Percentiles rank a stretch among this genome's conserved stretches.
Evolutionary conservation across 2,797 vertebrate genomes (phyloP).

Genomic region (Rhinella marina): DNA sequence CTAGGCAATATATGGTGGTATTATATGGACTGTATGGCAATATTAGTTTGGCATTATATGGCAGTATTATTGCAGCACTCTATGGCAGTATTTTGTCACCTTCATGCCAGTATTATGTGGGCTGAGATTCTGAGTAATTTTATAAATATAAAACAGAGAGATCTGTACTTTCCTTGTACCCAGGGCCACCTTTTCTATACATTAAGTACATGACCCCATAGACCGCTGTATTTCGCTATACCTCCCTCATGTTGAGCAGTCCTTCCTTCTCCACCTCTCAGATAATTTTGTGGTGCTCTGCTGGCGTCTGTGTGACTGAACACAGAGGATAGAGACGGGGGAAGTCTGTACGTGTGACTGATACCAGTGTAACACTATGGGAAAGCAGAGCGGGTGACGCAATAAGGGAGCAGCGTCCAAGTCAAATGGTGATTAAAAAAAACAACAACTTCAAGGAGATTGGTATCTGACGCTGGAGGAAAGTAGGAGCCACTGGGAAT

Average conservation of each 20-base stretch:
- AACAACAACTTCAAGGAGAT: neutral
- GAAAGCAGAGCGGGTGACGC: neutral
- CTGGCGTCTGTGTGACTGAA: neutral
- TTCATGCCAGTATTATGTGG: neutral
- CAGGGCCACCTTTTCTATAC: neutral
- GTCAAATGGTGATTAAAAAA: neutral
- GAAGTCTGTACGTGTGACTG: neutral
- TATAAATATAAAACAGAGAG: too few species aligned
- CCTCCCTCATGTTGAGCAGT: neutral
- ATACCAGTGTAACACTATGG: neutral
- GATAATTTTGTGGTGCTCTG: neutral
- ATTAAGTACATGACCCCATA: neutral
- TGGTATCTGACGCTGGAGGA: neutral
- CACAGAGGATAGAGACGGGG: neutral
- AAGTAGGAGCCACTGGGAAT: neutral
- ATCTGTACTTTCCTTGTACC: neutral
- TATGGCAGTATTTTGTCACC: neutral
- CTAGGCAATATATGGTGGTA: too few species aligned
- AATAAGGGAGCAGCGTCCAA: neutral
- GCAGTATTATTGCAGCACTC: neutral
- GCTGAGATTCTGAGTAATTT: neutral
- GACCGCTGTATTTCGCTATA: neutral
- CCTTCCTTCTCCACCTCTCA: neutral
- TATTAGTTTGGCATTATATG: neutral
- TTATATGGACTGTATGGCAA: too few species aligned